Base-by-base conservation (phyloP, 37 sponge, comb jelly and placozoan genomes). In the Cladorhizidae sp. region DNA sequence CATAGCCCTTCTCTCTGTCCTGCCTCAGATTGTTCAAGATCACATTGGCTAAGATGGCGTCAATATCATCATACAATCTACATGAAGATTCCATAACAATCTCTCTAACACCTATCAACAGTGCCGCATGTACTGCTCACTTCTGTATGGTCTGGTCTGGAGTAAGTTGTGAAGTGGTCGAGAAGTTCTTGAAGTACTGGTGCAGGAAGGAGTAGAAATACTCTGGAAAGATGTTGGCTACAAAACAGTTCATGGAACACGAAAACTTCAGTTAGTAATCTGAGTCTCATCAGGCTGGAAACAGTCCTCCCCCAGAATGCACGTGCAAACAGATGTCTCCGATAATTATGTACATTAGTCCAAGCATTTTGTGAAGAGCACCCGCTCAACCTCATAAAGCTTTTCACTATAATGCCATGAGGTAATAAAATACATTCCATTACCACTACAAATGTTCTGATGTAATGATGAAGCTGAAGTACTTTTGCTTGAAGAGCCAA, bases 161-260 rank as follows among this genome's bases (percentile, higher is more conserved):
- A 17, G 83, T 87, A 61, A 81, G 77, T 36, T 81, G 82, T 11
- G 76, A 52, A 15, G 75, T 72, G 29, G 79, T 51, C 31, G 82
- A 87, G 86, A 93, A 89, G 54, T 77, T 20, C 39, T 87, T 84
- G 41, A 96, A 78, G 76, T 88, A 91, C 63, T 67, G 73, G 59
- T 96, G 90, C 38, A 96, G 80, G 74, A 92, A 96, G 35, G 90
- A 78, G 69, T 86, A 85, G 80, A 93, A 93, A 59, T 78, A 93
- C 42, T 79, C 83, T 0, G 93, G 93, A 33, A 93, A 86, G 31
- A 89, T 75, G 33, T 73, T 43, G 18, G 73, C 89, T 89, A 64
- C 8, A 56, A 22, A 58, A n/a, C n/a, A n/a, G n/a, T n/a, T n/a
- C 9, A 45, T 5, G 20, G 74, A 20, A 73, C 11, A 32, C 21